Base-by-base conservation (phyloP, 2,888 invertebrate genomes). In the Spisula subtruncata region DNA sequence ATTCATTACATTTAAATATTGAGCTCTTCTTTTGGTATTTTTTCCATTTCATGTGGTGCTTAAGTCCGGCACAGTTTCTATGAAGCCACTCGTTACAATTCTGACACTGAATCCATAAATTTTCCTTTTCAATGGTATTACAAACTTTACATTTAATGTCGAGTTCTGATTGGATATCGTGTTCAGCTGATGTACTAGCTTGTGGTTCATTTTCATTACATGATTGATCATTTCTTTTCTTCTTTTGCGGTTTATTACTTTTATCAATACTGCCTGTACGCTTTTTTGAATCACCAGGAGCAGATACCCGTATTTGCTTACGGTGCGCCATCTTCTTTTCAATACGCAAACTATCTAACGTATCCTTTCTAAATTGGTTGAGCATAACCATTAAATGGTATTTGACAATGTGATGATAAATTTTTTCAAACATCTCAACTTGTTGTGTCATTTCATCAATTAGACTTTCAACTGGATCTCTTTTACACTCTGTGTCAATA, bases 271-370 rank as follows among this genome's bases (percentile, higher is more conserved):
- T 41, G 18, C 12, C 4, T 12, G 35, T 20, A 14, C 0, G 10
- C 6, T 60, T 41, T 60, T 56, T 83, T 32, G 16, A 41, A 0
- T 20, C 41, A 54, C 32, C 16, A 41, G 54, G 8, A 32, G 4
- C 32, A 82, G 88, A 88, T 1, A 89, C 89, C 29, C 80, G 51
- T 51, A 90, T 66, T 56, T 90, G 85, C 35, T 90, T 90, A 25
- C 90, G 75, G 66, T 90, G 87, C 18, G 90, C 87, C 90, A 90
- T 87, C 80, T 81, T 89, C 82, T 87, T 90, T 12, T 54, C 25
- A 20, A 90, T 41, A 51, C 80, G 41, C 18, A 51, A 90, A 32
- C 56, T 75, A 25, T 87, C 83, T 66, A 87, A 60, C 5, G 79
- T 48, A 29, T 90, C 90, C 75, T 90, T 90, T 29, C 90, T 85